Evolutionary conservation across 2,113 vertebrate genomes (phyloP).

Genomic region (Brachyistius frenatus): DNA sequence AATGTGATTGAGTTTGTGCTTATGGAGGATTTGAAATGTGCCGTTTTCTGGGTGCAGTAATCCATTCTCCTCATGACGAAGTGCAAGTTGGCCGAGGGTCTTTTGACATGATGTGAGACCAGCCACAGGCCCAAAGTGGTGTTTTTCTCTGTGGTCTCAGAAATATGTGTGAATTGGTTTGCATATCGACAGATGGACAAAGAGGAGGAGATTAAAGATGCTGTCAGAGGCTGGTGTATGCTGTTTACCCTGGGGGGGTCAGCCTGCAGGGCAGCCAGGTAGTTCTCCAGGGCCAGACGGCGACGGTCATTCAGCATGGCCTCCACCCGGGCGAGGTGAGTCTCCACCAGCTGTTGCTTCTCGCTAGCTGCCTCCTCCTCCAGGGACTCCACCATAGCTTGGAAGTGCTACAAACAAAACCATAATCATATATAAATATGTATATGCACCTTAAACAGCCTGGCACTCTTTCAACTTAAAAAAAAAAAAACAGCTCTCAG

Average conservation of each 20-base stretch:
- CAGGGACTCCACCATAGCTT: slow-evolving; percentile 95
- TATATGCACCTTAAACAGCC: not conserved
- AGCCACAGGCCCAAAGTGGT: slow-evolving; percentile 29
- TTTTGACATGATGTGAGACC: slow-evolving; percentile 52
- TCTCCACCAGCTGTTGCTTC: slow-evolving; percentile 98
- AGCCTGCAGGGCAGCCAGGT: slow-evolving; percentile 94
- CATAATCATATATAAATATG: slow-evolving; percentile 16
- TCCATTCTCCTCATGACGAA: slow-evolving; percentile 49
- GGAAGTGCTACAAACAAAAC: slow-evolving; percentile 89
- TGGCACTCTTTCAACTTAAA: slow-evolving; percentile 14
- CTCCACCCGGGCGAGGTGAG: slow-evolving; percentile 96
- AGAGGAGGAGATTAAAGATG: slow-evolving; percentile 22
- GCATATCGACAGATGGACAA: not conserved
- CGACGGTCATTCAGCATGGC: slow-evolving; percentile 96
- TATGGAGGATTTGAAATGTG: slow-evolving; percentile 35
- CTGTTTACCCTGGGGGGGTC: slow-evolving; percentile 89
- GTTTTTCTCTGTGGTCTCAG: not conserved
- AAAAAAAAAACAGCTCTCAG: slow-evolving; percentile 2
- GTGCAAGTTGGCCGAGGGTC: slow-evolving; percentile 34
- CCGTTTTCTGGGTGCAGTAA: slow-evolving; percentile 46
- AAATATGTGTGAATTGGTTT: not conserved
- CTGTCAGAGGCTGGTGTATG: slow-evolving; percentile 11
- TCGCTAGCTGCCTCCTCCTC: slow-evolving; percentile 98
- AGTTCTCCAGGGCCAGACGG: slow-evolving; percentile 94
- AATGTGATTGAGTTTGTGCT: slow-evolving; percentile 66